phyloP scores from a whole-genome alignment of 1,140 invertebrate species.

The Drosophila virilis region DNA sequence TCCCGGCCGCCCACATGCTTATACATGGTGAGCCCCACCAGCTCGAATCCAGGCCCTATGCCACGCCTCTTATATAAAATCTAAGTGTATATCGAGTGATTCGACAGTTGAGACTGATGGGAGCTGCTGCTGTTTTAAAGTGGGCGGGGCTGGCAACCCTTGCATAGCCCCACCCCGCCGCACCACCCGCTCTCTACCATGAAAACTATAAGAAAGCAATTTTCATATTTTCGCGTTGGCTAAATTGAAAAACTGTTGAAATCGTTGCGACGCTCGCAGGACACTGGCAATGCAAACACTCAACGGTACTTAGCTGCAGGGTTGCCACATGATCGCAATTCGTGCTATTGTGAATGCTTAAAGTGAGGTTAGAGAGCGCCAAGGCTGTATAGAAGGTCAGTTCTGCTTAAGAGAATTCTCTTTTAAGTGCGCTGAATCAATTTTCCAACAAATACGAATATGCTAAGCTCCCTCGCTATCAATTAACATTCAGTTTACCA shows the following conservation, averaged over 20 bases:
- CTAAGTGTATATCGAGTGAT: constrained; percentile 60
- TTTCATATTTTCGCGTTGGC: constrained; percentile 60
- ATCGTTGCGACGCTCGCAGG: constrained; percentile 10
- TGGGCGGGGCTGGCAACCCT: constrained; percentile 7
- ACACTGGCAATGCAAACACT: neutral
- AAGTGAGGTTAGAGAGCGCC: no score
- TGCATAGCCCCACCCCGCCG: neutral
- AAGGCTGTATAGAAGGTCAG: no score
- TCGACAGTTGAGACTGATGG: constrained; percentile 53
- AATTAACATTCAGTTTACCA: no score
- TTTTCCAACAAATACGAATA: no score
- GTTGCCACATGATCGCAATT: constrained; percentile 7
- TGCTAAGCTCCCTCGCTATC: no score
- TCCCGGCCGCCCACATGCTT: constrained; percentile 24
- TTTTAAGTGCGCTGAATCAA: no score
- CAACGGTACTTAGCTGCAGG: neutral
- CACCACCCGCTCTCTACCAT: neutral
- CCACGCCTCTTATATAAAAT: constrained; percentile 17
- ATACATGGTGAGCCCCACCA: constrained; percentile 13
- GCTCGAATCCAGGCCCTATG: neutral
- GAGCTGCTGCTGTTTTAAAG: constrained; percentile 14
- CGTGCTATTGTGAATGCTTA: neutral
- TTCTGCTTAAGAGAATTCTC: no score
- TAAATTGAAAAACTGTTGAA: constrained; percentile 68
- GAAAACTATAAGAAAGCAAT: constrained; percentile 70